Base-by-base conservation (phyloP, 2,113 vertebrate species). In the Xyrauchen texanus region DNA sequence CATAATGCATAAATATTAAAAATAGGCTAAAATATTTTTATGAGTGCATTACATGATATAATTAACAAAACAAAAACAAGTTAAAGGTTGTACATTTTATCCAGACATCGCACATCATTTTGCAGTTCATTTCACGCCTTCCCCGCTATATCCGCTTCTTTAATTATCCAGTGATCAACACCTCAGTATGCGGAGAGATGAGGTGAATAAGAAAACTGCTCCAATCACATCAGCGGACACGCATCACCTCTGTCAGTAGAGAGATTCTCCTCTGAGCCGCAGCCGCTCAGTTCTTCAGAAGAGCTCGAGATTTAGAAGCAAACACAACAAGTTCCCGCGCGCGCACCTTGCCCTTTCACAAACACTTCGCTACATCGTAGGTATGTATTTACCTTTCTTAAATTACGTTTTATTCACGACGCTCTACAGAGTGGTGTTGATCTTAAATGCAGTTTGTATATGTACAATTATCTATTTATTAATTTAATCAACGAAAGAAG, bases 171-270 rank as follows among this genome's bases (percentile, higher is more conserved):
- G 60, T 7, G 57, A 8, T 58, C 52, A 42, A 42, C 34, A 45
- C 11, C 68, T 52, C 67, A 53, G 51, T 53, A 10, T 10, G 13
- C 51, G 8, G 52, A 58, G 34, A 12, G 3, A 12, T 13, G 57
- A 63, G 60, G 60, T n/a, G 11, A 52, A 42, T 63, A 46, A 72
- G 44, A 58, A 71, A 72, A 60, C 58, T 51, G 58, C 60, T 49
- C 46, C 2, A 4, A 63, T 63, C 16, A n/a, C 60, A 60, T 45
- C 34, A 57, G 58, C 4, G 58, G 44, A 34, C 16, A 4, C 71
- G 16, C 58, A 4, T 63, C 34, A 61, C 57, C 45, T 74, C 9
- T 45, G 45, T 15, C 42, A 16, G 13, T 34, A 34, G 13, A 61
- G 70, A 73, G 8, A 60, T 34, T 44, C 70, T 55, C 45, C 42